Base-by-base conservation (phyloP, 2,797 vertebrate species). In the Epinephelus malabaricus region DNA sequence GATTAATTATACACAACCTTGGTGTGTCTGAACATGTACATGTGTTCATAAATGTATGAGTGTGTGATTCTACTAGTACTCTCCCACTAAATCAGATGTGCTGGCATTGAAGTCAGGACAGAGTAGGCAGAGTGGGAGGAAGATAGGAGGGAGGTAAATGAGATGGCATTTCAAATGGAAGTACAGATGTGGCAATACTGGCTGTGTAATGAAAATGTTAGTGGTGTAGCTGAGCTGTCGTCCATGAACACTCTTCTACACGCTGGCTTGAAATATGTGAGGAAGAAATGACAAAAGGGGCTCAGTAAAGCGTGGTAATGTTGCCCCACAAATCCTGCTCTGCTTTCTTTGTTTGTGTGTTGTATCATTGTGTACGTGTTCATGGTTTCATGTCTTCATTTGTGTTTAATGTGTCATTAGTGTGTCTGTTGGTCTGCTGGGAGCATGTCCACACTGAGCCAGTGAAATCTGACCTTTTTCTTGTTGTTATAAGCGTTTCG, bases 121-220 rank as follows among this genome's bases (percentile, higher is more conserved):
- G 61, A 59, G 73, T 58, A 45, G 67, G 49, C 34, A 21, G 61
- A 59, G 73, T 61, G 49, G 67, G 49, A 68, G 65, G 59, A 49
- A 61, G 27, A 80, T 49, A 38, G 53, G 25, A 21, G 53, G 15
- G 54, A 67, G 14, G 62, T 45, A 77, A 74, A 70, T 60, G 17
- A 70, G 58, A 86, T 68, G 75, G 53, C 75, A 70, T 82, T 84
- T 86, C 38, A 72, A 25, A 54, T 55, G 46, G 61, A 76, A 69
- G 63, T 73, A 76, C 47, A 80, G 53, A 79, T 82, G 51, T 64
- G 27, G 58, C 14, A 64, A 50, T 71, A 70, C 58, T 59, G 63
- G 60, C 69, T 69, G 47, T 70, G 43, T 40, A 71, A 86, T 79
- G 54, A 60, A 84, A 84, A 82, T 70, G 63, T 61, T 79, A 15